Evolutionary conservation across 2,888 invertebrate species (phyloP).

Genomic region (Dichetophora obliterata): DNA sequence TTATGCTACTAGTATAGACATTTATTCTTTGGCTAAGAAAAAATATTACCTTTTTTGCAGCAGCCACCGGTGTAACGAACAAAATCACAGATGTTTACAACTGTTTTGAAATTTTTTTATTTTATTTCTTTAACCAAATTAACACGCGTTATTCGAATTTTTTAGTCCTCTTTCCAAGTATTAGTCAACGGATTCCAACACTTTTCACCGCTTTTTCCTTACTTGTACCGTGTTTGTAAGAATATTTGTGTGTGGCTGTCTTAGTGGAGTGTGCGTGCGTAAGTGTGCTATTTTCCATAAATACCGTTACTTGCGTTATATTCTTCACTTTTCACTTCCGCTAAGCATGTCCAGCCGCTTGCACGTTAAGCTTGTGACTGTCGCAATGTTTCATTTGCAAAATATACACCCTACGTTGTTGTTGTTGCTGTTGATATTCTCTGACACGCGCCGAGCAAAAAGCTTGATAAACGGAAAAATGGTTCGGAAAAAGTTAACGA

Average conservation of each 20-base stretch:
- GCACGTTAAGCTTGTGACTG: slow-evolving; percentile 27
- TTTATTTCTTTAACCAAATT: not conserved
- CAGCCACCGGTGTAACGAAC: not conserved
- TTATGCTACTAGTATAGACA: too few species aligned
- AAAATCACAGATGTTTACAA: not conserved
- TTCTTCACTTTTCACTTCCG: slow-evolving; percentile 8
- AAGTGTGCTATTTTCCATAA: not conserved
- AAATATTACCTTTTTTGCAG: not conserved
- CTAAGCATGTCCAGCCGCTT: slow-evolving; percentile 22
- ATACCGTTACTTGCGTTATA: slow-evolving; percentile 24
- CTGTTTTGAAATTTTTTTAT: not conserved
- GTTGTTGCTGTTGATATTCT: not conserved
- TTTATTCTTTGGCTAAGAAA: too few species aligned
- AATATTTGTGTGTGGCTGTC: slow-evolving; percentile 21
- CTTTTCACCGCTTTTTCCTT: not conserved
- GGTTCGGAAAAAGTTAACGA: not conserved
- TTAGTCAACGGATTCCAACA: not conserved
- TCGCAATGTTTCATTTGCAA: slow-evolving; percentile 22
- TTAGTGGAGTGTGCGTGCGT: slow-evolving; percentile 23
- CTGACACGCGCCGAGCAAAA: not conserved
- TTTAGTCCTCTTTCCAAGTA: not conserved
- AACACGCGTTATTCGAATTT: not conserved
- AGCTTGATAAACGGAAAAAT: not conserved
- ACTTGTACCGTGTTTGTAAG: not conserved
- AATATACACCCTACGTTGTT: not conserved